Conservation (phyloP, 2,888 invertebrate genomes). For the Rapana venosa region DNA sequence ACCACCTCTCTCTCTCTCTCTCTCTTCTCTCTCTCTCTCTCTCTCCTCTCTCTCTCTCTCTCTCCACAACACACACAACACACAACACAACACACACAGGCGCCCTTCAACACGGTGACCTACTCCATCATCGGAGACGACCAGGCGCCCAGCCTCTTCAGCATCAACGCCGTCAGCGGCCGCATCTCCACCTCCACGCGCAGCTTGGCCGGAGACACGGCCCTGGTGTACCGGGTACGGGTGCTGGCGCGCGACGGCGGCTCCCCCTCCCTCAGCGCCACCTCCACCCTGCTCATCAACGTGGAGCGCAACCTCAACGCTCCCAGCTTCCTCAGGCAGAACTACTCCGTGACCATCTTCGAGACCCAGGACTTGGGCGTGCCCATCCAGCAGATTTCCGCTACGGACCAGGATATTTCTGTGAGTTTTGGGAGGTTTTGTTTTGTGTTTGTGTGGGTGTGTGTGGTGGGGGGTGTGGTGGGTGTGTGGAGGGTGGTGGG, state of each 20-base stretch:
- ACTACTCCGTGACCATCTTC: slow-evolving; percentile 63
- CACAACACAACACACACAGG: too few relatives aligned
- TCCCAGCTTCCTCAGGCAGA: slow-evolving; percentile 60
- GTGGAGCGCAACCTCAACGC: slow-evolving; percentile 66
- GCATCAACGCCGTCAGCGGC: slow-evolving; percentile 58
- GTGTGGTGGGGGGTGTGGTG: too few relatives aligned
- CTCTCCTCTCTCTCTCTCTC: too few relatives aligned
- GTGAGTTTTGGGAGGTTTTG: slow-evolving; percentile 56
- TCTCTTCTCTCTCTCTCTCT: too few relatives aligned
- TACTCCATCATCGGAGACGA: slow-evolving; percentile 73
- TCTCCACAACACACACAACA: too few relatives aligned
- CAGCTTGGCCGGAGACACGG: slow-evolving; percentile 54
- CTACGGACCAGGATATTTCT: slow-evolving; percentile 64
- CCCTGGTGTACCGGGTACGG: slow-evolving; percentile 59
- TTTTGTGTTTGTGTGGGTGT: too few relatives aligned
- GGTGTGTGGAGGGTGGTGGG: too few relatives aligned
- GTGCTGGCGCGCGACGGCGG: slow-evolving; percentile 70
- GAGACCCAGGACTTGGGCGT: slow-evolving; percentile 67
- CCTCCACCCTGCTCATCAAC: slow-evolving; percentile 60
- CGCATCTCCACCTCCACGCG: slow-evolving; percentile 52
- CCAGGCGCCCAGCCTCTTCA: slow-evolving; percentile 61
- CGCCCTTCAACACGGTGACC: slow-evolving; percentile 67
- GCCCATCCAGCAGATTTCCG: slow-evolving; percentile 58
- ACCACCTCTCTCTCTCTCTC: too few relatives aligned
- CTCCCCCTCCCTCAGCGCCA: slow-evolving; percentile 61